These are phyloP conservation scores for Thereva unica DNA, from an alignment of 2,888 invertebrate species.

Conservation along the genomic window DNA sequence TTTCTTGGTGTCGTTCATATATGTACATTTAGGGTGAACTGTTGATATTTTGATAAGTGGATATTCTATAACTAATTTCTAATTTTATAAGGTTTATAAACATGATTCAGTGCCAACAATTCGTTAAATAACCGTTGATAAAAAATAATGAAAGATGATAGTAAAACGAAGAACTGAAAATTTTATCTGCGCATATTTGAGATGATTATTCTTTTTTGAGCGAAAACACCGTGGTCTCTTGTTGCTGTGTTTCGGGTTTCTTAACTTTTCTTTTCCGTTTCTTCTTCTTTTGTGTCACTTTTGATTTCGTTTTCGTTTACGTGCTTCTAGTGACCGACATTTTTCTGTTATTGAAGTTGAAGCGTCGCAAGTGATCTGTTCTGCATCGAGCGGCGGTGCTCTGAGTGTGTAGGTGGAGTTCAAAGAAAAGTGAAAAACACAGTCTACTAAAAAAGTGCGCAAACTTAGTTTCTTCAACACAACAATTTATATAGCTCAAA, in stretches of 20 bases:
- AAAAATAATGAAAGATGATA: no score
- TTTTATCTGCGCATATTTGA: no score
- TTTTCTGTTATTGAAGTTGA: slow-evolving; percentile 15
- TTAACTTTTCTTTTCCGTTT: slow-evolving; percentile 1
- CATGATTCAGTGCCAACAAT: no score
- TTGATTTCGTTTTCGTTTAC: slow-evolving; percentile 30
- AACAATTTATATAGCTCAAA: background rate
- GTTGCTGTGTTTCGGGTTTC: background rate
- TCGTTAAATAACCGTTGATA: no score
- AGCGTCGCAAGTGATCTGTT: slow-evolving; percentile 15
- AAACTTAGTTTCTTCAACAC: background rate
- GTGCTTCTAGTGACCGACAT: slow-evolving; percentile 36
- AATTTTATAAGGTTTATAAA: no score
- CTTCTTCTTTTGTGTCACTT: slow-evolving; percentile 1
- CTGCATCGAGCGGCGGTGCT: slow-evolving; percentile 18
- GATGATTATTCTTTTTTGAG: no score
- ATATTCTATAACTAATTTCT: no score
- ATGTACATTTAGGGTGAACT: no score
- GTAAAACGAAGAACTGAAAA: no score
- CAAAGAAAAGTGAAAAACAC: slow-evolving; percentile 7
- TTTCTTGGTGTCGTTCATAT: no score
- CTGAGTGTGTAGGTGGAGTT: slow-evolving; percentile 23
- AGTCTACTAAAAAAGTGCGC: slow-evolving; percentile 8
- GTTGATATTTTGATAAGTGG: no score
- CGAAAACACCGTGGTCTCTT: background rate